Evolutionary conservation across 2,888 invertebrate species (phyloP), one percentile per base, ranked within the genome.

Genomic region (Bembecia ichneumoniformis): DNA sequence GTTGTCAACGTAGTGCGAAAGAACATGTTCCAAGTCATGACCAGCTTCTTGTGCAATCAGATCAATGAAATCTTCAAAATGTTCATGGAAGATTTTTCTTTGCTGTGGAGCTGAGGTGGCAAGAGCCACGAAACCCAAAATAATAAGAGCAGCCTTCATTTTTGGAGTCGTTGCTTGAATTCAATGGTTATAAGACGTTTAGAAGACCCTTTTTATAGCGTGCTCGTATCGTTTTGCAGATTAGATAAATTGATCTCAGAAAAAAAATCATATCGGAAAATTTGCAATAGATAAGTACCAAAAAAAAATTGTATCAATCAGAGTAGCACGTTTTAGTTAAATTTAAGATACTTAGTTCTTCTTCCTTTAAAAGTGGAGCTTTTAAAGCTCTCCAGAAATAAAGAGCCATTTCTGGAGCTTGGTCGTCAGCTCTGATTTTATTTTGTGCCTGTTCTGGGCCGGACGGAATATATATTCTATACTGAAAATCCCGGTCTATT

Each of bases 21-120:
- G 4, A 0, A 80, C 45, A 0, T 64, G 49, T 0, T 50, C 46
- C 4, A 81, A 15, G 0, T 76, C 68, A 3, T 62, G 43, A 0
- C 66, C 69, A 13, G 57, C 55, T 4, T 72, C 73, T 1, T 66
- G 64, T 0, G 44, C 13, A 44, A 82, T 77, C 28, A 80, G 28
- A 3, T 64, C 54, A 16, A 77, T 9, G 58, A 82, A 82, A 10
- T 82, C 82, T 13, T 72, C 64, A 4, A 75, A 70, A 47, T 82
- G 74, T 35, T 81, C 80, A 48, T 79, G 79, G 66, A 82, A 82
- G 9, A 69, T 49, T 55, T 78, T 80, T 59, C 64, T 77, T 3
- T 70, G 66, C 55, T 77, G 73, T 50, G 77, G 78, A 49, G 71
- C 74, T 0, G 79, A 55, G 15, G 63, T 57, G 40, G 66, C 67